Percentiles rank a stretch among this genome's conserved stretches.
Evolutionary conservation across 2,888 invertebrate species (phyloP).

Genomic region (Microchrysa polita): DNA sequence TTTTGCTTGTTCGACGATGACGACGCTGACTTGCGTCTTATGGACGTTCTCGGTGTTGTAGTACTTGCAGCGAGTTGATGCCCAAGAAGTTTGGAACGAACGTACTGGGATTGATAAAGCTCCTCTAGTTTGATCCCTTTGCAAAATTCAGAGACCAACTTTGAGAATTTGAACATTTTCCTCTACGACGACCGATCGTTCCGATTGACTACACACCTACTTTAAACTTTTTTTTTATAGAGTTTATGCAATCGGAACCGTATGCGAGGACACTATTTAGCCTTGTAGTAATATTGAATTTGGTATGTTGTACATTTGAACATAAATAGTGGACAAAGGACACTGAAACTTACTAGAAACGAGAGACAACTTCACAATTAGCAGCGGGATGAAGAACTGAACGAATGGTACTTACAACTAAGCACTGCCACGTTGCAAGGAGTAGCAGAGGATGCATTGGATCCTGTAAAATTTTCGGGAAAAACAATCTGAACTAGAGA

Average conservation of each 20-base stretch:
- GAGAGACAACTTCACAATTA: too few relatives aligned
- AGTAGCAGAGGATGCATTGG: slow-evolving; percentile 17
- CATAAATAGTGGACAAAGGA: not conserved
- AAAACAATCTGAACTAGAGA: not conserved
- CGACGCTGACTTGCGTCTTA: not conserved
- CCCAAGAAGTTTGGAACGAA: not conserved
- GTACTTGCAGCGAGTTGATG: not conserved
- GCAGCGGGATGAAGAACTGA: too few relatives aligned
- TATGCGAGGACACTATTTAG: not conserved
- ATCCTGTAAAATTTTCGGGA: not conserved
- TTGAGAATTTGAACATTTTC: slow-evolving; percentile 37
- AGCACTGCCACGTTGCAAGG: not conserved
- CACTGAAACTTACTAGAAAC: not conserved
- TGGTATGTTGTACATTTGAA: not conserved
- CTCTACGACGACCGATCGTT: not conserved
- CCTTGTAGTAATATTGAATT: not conserved
- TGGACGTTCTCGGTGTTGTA: not conserved
- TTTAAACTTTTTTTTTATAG: not conserved
- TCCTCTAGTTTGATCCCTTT: not conserved
- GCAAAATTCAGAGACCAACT: slow-evolving; percentile 7
- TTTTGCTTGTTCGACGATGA: slow-evolving; percentile 21
- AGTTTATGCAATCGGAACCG: not conserved
- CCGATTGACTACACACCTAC: not conserved
- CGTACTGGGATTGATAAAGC: not conserved
- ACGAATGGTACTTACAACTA: not conserved